A percentile compares a stretch with the other conserved stretches of the same genome.
Conservation (phyloP, 2,797 vertebrate genomes). For the Octomys mimax region DNA sequence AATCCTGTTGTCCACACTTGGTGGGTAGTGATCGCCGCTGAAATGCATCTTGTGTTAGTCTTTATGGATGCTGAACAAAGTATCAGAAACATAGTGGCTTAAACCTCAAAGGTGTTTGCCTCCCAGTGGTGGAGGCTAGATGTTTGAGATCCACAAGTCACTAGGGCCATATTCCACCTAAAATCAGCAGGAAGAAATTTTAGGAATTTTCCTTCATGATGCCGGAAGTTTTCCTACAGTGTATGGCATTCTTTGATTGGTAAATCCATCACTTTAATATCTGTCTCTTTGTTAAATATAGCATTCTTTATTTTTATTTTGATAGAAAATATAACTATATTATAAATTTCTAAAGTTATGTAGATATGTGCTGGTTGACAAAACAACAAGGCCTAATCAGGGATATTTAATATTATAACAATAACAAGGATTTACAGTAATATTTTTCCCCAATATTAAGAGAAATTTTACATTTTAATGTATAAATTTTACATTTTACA, state of each 20-base stretch:
- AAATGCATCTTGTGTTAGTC: background rate
- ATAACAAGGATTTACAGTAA: background rate
- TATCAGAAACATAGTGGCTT: background rate
- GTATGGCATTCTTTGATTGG: background rate
- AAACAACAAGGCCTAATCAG: background rate
- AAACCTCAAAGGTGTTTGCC: background rate
- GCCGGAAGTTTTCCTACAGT: background rate
- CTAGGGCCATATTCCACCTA: background rate
- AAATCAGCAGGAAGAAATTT: rapidly evolving
- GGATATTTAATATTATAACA: background rate
- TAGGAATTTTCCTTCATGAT: background rate
- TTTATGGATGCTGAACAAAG: background rate
- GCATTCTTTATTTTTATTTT: background rate
- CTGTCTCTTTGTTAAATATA: background rate
- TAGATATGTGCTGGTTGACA: background rate
- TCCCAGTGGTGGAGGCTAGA: background rate
- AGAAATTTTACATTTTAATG: background rate
- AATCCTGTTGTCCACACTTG: background rate
- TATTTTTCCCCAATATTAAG: background rate
- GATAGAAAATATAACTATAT: background rate
- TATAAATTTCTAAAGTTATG: background rate
- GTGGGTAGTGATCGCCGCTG: rapidly evolving
- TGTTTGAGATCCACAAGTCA: background rate
- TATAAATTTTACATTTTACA: background rate
- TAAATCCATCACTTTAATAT: background rate